Evolutionary conservation across 2,888 invertebrate genomes (phyloP).

Genomic region (Thereva unica): DNA sequence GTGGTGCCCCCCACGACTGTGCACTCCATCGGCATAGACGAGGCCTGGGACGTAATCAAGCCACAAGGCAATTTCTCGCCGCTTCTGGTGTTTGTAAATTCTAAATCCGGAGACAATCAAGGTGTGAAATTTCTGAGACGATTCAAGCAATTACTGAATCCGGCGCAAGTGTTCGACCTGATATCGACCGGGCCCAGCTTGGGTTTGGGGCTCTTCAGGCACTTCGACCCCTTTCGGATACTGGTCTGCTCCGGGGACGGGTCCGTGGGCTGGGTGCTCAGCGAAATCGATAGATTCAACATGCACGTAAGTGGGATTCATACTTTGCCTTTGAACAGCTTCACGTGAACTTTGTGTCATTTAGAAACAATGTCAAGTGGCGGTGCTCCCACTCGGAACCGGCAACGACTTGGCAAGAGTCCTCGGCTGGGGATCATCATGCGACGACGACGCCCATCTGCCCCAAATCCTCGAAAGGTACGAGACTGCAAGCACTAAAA

Average conservation of each 20-base stretch:
- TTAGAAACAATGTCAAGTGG: constrained; percentile 90
- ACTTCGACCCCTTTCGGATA: constrained; percentile 94
- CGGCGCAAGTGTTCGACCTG: constrained; percentile 96
- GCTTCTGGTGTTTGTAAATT: constrained; percentile 95
- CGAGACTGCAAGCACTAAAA: constrained; percentile 96
- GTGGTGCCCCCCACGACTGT: constrained; percentile 93
- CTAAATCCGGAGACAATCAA: constrained; percentile 97
- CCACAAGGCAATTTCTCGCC: constrained; percentile 67
- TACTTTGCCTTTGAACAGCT: not conserved
- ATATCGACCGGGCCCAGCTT: constrained; percentile 86
- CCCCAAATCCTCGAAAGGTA: constrained; percentile 90
- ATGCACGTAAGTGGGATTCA: constrained; percentile 78
- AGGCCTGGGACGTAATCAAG: constrained; percentile 87
- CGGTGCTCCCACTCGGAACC: constrained; percentile 92
- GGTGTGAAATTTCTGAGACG: constrained; percentile 93
- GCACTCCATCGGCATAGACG: constrained; percentile 86
- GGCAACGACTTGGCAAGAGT: constrained; percentile 96
- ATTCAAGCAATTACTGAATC: constrained; percentile 93
- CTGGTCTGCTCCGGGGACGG: constrained; percentile 97
- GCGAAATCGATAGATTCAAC: constrained; percentile 91
- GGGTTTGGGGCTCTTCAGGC: constrained; percentile 84
- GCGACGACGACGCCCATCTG: constrained; percentile 92
- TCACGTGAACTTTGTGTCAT: not conserved
- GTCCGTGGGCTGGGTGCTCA: constrained; percentile 96
- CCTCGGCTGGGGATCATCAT: constrained; percentile 94